These are phyloP conservation scores for silkworm (Bombyx mori) DNA, from an alignment of 1,140 invertebrate genomes.

Conservation along the genomic window DNA sequence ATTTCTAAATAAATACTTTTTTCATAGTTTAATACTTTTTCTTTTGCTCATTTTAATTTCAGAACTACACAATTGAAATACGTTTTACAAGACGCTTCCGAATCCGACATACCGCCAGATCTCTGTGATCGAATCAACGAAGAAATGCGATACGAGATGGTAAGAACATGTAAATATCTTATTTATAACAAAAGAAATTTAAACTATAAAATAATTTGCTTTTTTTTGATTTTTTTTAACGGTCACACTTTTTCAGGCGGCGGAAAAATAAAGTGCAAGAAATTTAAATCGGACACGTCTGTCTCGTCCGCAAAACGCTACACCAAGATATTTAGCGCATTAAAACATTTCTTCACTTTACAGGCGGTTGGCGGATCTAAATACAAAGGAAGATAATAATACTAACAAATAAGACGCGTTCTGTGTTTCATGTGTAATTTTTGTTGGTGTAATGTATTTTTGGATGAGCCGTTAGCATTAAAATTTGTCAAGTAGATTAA, in stretches of 20 bases:
- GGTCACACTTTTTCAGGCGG: constrained; percentile 50
- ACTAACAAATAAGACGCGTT: constrained; percentile 3
- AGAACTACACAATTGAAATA: constrained; percentile 65
- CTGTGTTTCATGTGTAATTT: constrained; percentile 5
- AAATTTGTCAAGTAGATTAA: constrained; percentile 38
- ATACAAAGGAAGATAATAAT: constrained; percentile 54
- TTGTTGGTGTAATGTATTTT: constrained; percentile 4
- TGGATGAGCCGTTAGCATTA: constrained; percentile 11
- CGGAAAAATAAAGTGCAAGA: constrained; percentile 63
- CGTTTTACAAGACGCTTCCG: constrained; percentile 79
- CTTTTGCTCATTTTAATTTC: constrained; percentile 1
- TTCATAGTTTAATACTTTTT: no score
- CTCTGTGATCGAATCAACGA: constrained; percentile 90
- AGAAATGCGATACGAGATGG: constrained; percentile 95
- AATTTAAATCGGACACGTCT: constrained; percentile 58
- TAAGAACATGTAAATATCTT: constrained; percentile 72
- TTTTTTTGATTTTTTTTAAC: constrained; percentile 24
- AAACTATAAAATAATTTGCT: constrained; percentile 19
- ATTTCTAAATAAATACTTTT: no score
- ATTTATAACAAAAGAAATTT: background rate
- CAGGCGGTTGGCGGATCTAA: constrained; percentile 58
- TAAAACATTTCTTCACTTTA: constrained; percentile 66
- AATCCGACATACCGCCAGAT: constrained; percentile 93
- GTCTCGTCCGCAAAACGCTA: constrained; percentile 56
- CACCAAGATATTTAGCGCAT: constrained; percentile 56